Percentiles rank a stretch among this genome's conserved stretches.
Conservation (phyloP, 2,888 invertebrate genomes). For the Cataglyphis cursor region DNA sequence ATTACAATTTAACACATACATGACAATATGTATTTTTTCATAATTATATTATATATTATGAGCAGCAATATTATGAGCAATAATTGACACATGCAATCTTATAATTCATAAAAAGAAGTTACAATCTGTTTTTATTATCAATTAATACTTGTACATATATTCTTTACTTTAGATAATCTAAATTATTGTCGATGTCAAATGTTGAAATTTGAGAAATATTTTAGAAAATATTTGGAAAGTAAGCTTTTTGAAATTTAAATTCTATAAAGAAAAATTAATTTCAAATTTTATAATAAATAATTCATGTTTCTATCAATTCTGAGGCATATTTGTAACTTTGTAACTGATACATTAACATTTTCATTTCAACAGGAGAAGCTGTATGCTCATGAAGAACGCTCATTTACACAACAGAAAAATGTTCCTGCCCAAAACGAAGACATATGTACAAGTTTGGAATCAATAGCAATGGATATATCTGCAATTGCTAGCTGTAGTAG, state of each 20-base stretch:
- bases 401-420: background rate
- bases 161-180: background rate
- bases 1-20: background rate
- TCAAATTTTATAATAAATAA: background rate
- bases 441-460: background rate
- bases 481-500: background rate
- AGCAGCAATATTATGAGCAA: too few relatives aligned
- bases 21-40: background rate
- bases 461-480: background rate
- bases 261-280: background rate
- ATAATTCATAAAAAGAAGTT: background rate
- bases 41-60: background rate
- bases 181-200: too few relatives aligned
- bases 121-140: background rate
- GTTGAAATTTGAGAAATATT: background rate
- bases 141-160: background rate
- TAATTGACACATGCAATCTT: background rate
- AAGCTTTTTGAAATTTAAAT: background rate
- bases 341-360: background rate
- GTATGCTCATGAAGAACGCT: background rate
- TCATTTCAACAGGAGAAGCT: slow-evolving; percentile 16
- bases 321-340: slow-evolving; percentile 2
- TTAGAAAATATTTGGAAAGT: background rate
- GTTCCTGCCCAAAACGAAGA: background rate
- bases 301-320: slow-evolving; percentile 14